phyloP scores from a whole-genome alignment of 2,888 invertebrate genomes.

The Nowickia ferox region DNA sequence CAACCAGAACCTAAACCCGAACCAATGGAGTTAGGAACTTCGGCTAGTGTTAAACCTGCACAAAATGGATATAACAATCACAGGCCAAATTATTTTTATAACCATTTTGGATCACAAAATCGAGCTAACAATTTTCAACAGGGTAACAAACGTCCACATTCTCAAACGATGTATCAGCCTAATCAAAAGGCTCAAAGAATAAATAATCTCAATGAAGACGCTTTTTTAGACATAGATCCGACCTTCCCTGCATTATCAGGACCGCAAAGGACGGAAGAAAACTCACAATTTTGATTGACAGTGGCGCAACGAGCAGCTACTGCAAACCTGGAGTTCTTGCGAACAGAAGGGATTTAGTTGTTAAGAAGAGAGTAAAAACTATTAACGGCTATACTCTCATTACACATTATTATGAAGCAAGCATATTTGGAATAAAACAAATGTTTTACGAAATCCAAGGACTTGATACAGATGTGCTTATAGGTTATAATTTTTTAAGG shows the following conservation, averaged over 20 bases:
- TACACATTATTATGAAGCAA: conserved; percentile 17
- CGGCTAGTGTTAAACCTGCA: too few species aligned
- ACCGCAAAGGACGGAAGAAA: too few species aligned
- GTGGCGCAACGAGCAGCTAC: not conserved
- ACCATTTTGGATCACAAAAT: conserved; percentile 10
- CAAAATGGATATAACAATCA: conserved; percentile 2
- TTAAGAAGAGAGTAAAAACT: conserved; percentile 7
- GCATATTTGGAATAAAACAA: conserved; percentile 29
- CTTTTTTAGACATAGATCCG: too few species aligned
- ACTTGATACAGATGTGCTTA: conserved; percentile 6
- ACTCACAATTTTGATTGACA: too few species aligned
- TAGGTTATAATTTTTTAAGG: not conserved
- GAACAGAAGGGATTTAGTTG: not conserved
- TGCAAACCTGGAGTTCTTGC: conserved; percentile 3
- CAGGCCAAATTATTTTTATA: conserved; percentile 5
- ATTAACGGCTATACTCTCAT: conserved; percentile 37
- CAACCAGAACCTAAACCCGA: too few species aligned
- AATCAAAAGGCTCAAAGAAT: too few species aligned
- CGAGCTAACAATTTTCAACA: conserved; percentile 13
- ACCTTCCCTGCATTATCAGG: too few species aligned
- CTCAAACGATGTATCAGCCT: not conserved
- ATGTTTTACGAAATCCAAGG: conserved; percentile 20
- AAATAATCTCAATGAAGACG: too few species aligned
- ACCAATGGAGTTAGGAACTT: too few species aligned
- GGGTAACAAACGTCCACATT: not conserved